Evolutionary conservation across 1,140 invertebrate genomes (phyloP), one percentile per base, ranked within the genome.

Genomic region (Drosophila elegans): DNA sequence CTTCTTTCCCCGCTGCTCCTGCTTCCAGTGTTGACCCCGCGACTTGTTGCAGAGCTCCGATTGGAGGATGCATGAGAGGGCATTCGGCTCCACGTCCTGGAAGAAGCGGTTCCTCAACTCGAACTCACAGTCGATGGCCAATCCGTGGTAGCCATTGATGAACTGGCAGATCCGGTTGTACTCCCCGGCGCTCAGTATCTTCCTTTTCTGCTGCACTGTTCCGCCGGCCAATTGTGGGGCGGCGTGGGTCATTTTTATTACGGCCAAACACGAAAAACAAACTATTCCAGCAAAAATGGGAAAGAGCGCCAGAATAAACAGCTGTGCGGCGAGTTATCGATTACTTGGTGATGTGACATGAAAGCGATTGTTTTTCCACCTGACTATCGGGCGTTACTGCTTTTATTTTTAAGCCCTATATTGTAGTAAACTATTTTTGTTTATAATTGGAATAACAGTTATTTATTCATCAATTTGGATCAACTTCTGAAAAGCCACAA

Each of bases 31-130:
- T 68, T 91, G 64, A 79, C 91, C 80, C 81, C 93, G 67, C 85
- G 91, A 74, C 93, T 91, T 71, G 84, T 72, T 80, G 9, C 57
- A 57, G 9, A 85, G 7, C 49, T 91, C 89, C 4, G 78, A 78
- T 32, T 92, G 92, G n/a, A 94, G 54, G 72, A 95, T 95, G 77
- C 94, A 94, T 29, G 92, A 93, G 13, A 95, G 61, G 0, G 94
- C 93, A 56, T 93, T 85, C 16, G 78, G 52, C 16, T 93, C 89
- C n/a, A 94, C 77, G 11, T 85, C 79, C 16, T 79, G 66, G 74
- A 93, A 94, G 51, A 78, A 71, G 0, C 63, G 64, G 54, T 91
- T 41, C 54, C 78, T 62, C 69, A 94, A 77, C 57, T 92, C 68
- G 29, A 91, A 61, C 46, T 91, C 79, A 64, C 93, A 93, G 51